These are phyloP conservation scores for Caerostris darwini DNA, from an alignment of 1,140 invertebrate genomes.

Conservation along the genomic window DNA sequence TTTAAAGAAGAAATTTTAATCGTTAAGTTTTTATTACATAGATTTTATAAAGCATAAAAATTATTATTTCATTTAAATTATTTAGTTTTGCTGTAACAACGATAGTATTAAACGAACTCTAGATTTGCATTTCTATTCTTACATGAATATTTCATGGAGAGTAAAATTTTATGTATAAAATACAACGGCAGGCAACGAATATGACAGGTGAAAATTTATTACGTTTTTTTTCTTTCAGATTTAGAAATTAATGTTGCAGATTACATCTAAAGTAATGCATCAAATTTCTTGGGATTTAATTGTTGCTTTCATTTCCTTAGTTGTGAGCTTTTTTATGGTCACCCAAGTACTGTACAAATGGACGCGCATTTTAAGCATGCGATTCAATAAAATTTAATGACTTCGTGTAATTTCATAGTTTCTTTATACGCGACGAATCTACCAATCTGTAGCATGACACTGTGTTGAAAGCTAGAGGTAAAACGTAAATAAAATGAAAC, in stretches of 20 bases:
- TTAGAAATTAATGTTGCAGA: not conserved
- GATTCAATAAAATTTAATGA: constrained; percentile 52
- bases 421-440: constrained; percentile 2
- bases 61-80: no score
- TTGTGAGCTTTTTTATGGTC: not conserved
- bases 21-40: no score
- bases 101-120: no score
- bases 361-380: constrained; percentile 9
- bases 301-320: not conserved
- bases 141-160: not conserved
- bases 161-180: constrained; percentile 5
- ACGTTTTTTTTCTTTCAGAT: not conserved
- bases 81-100: no score
- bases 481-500: constrained; percentile 64
- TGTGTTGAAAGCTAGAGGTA: constrained; percentile 35
- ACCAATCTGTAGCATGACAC: not conserved
- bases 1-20: no score
- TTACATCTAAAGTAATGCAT: constrained; percentile 4
- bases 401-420: constrained; percentile 44
- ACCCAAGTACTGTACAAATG: not conserved
- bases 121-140: no score
- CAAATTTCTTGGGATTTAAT: not conserved
- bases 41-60: no score
- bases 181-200: not conserved
- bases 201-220: constrained; percentile 11